phyloP scores from a whole-genome alignment of 2,797 vertebrate genomes.

The Notolabrus celidotus region DNA sequence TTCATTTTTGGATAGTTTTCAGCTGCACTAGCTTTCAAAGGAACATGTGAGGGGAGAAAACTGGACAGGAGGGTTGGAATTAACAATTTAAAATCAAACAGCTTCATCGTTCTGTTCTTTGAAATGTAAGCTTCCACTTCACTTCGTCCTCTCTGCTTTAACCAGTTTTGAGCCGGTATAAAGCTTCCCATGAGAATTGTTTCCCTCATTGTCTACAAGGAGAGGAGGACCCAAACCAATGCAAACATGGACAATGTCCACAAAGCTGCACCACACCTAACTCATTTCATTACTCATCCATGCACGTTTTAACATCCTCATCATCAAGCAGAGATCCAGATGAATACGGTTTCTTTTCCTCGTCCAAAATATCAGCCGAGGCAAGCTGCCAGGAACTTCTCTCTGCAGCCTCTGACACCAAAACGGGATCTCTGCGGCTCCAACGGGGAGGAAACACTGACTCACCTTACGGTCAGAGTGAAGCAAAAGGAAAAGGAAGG shows the following conservation, averaged over 20 bases:
- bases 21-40: too few species aligned
- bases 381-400: conserved; percentile 20
- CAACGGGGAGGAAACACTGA: conserved; percentile 41
- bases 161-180: neutral
- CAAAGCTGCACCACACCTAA: neutral
- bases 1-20: conserved; percentile 9
- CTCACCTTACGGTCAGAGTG: conserved; percentile 32
- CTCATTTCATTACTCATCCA: conserved; percentile 3
- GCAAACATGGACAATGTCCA: conserved; percentile 1
- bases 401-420: conserved; percentile 12
- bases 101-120: too few species aligned
- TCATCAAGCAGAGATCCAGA: conserved; percentile 5
- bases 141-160: too few species aligned
- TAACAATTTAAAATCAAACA: conserved; percentile 6
- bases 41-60: neutral
- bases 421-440: conserved; percentile 12
- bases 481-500: conserved; percentile 24
- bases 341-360: conserved; percentile 15
- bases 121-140: too few species aligned
- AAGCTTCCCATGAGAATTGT: too few species aligned
- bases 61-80: neutral
- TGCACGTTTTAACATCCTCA: conserved; percentile 12
- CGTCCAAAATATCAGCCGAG: neutral
- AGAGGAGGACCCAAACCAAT: neutral
- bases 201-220: conserved; percentile 30